Base-by-base conservation (phyloP, 2,888 invertebrate genomes). In the Rosalia funebris region DNA sequence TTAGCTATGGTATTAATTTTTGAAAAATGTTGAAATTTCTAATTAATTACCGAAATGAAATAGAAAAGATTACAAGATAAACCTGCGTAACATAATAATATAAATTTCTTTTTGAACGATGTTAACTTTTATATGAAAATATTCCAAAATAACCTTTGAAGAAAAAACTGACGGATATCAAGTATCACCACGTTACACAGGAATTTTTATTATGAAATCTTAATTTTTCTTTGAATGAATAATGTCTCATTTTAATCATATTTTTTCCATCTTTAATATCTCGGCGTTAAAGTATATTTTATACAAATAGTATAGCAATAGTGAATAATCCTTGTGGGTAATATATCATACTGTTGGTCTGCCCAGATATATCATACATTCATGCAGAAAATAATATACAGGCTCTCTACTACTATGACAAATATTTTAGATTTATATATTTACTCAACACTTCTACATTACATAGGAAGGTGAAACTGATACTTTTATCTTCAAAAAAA, bases 1-100 rank as follows among this genome's bases (percentile, higher is more conserved):
- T n/a, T 25, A 7, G 4, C 25, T 3, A 7, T 7, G 4, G 17
- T 34, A 20, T 36, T 20, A 3, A 9, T 14, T 15, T 46, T 46
- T 32, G 39, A 11, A 42, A 42, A 53, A 41, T 17, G 31, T 41
- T 50, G 39, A 42, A 32, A 42, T 17, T 39, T 50, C 15, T 53
- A 42, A 53, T 53, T 53, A 53, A 53, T 53, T 53, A 41, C 42
- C 41, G 42, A 31, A 42, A 53, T 20, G 14, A 10, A 50, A 39
- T 50, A 50, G 37, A 16, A 15, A 11, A 42, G 41, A 53, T 53
- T 53, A 32, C 1, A 42, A 41, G 53, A 53, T 53, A 42, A 31
- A 53, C 31, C 41, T 25, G 4, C n/a, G 1, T 14, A 25, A 20
- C 15, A 11, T 37, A 37, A 11, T 12, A n/a, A 32, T 39, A 53